Percentiles rank a stretch among this genome's conserved stretches.
These are phyloP conservation scores for Aplysia californica DNA, from an alignment of 1,140 invertebrate genomes.

Conservation along the genomic window DNA sequence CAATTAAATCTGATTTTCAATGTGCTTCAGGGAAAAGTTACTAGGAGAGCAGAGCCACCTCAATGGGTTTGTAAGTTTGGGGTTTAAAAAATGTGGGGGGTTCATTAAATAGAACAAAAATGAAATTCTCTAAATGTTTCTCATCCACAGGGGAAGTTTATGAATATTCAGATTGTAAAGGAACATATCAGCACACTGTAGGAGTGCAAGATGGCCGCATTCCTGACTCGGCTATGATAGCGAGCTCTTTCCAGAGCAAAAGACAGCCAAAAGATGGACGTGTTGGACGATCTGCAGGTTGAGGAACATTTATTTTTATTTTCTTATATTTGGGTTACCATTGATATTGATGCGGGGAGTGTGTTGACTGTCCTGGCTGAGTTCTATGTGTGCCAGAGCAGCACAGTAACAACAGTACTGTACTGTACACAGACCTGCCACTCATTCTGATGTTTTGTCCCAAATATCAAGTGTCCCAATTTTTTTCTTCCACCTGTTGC, in stretches of 20 bases:
- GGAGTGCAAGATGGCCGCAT: conserved; percentile 52
- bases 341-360: background rate
- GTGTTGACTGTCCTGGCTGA: background rate
- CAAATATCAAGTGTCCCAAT: too few species aligned
- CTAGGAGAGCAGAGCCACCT: too few species aligned
- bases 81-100: background rate
- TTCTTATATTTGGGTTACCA: background rate
- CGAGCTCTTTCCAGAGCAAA: conserved; percentile 43
- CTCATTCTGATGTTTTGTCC: too few species aligned
- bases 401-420: too few species aligned
- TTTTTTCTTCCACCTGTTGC: too few species aligned
- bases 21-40: too few species aligned
- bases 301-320: background rate
- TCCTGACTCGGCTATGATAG: conserved; percentile 47
- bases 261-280: conserved; percentile 33
- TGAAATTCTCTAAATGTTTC: background rate
- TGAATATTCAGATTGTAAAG: conserved; percentile 46
- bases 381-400: background rate
- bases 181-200: conserved; percentile 39
- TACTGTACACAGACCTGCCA: too few species aligned
- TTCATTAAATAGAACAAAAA: background rate
- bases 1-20: too few species aligned
- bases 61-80: too few species aligned
- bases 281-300: conserved; percentile 26
- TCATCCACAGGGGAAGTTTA: conserved; percentile 26